Evolutionary conservation across 2,888 invertebrate species (phyloP), one percentile per base, ranked within the genome.

Genomic region (Baccha elongata): DNA sequence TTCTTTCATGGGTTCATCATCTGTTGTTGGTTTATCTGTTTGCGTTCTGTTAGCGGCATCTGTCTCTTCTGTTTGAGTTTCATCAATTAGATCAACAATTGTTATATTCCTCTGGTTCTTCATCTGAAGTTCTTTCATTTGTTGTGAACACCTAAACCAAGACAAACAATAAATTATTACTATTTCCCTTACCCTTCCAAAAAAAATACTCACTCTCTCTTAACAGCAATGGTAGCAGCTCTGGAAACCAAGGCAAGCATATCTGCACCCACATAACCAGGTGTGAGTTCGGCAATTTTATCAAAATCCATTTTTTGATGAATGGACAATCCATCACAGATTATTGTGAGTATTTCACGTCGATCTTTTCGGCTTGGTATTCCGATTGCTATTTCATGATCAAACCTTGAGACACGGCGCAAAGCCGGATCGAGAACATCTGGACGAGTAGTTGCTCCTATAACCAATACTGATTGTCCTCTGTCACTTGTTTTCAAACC

Each of bases 221-320:
- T 95, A 0, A 98, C 95, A 48, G 98, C 98, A 86, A 94, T 93
- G 89, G 97, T 95, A 8, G 97, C 96, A 1, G 99, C 97, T 91
- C 98, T 97, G 84, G 96, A 93, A 0, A 96, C 94, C 65, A 99
- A 92, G 0, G 97, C 95, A 89, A 95, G 93, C 85, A 99, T 91
- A 92, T 99, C 98, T 3, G 97, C 98, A 11, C 98, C 99, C 35
- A 99, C 99, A 92, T 95, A 99, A 0, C 99, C 99, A 0, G 99
- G 99, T 6, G 98, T 98, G 60, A 95, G 92, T 86, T 94, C 94
- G 21, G 98, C 97, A 83, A 99, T 91, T 58, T 92, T 91, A 69
- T 93, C 91, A 87, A 95, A 94, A 89, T 95, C 94, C 86, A 98
- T 93, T 86, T 94, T 93, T 1, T 93, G 91, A 76, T 93, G 92